Base-by-base conservation (phyloP, 2,797 vertebrate species). In the Erethizon dorsatum region DNA sequence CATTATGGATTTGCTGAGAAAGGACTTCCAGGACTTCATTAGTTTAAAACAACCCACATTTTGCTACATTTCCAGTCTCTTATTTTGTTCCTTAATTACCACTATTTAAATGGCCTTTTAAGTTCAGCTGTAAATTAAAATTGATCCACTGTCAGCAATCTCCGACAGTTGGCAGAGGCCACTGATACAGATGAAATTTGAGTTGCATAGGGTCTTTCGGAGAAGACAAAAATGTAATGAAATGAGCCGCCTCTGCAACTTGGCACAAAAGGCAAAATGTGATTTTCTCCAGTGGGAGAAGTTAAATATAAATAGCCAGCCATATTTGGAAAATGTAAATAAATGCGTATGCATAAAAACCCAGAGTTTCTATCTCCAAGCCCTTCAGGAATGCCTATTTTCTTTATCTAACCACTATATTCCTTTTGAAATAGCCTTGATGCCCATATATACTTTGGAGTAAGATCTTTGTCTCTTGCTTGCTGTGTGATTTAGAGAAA, bases 11-110 rank as follows among this genome's bases (percentile, higher is more conserved):
- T 71, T 84, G 33, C 73, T 71, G 41, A 61, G 59, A 93, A 94
- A 96, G 57, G 47, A 28, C 78, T 87, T 95, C 50, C 28, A 91
- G 85, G 20, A 83, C 59, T 85, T 95, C 93, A 90, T 97, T 97
- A 95, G 79, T 94, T 84, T 82, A 73, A 97, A 96, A 91, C 37
- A 57, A 69, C 56, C 77, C 84, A 88, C 59, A 95, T 96, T 96
- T 95, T 93, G 95, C 88, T 95, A 78, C 90, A 97, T 95, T 97
- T 97, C 73, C 95, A 98, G 85, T 41, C 57, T 85, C 86, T 57
- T 95, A 96, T 96, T 98, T 97, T 98, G 95, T 86, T 95, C 79
- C 97, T 97, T 97, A 97, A 98, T 98, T 96, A 96, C 97, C 92
- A 94, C 83, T 67, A 85, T 95, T 97, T 98, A 97, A 96, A 96